A percentile compares a stretch with the other conserved stretches of the same genome.
These are phyloP conservation scores for Habroteleia sp. DNA, from an alignment of 2,888 invertebrate genomes.

Conservation along the genomic window DNA sequence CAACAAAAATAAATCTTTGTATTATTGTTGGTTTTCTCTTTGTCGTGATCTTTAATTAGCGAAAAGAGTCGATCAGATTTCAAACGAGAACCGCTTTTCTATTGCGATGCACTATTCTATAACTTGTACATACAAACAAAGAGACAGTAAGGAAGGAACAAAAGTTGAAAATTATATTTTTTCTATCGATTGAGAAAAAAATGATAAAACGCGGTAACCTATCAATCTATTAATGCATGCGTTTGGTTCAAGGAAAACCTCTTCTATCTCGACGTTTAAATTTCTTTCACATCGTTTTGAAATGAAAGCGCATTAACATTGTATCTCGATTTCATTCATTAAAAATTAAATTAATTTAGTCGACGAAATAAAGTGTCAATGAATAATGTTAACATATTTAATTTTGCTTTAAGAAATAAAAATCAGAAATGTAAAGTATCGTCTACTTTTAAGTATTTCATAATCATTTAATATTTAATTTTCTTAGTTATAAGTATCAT, in stretches of 20 bases:
- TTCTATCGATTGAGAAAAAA: slow-evolving; percentile 77
- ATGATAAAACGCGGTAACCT: slow-evolving; percentile 75
- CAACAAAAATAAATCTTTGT: slow-evolving; percentile 15
- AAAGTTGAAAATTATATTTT: slow-evolving; percentile 80
- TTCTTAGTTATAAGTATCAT: too few relatives aligned
- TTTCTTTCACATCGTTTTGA: slow-evolving; percentile 31
- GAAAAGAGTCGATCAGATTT: slow-evolving; percentile 12
- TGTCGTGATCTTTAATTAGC: not conserved
- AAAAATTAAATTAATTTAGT: slow-evolving; percentile 22
- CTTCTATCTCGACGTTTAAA: slow-evolving; percentile 56
- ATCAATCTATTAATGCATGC: slow-evolving; percentile 74
- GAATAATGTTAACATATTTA: slow-evolving; percentile 47
- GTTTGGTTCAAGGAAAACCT: slow-evolving; percentile 56
- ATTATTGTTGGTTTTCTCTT: not conserved
- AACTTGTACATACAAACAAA: slow-evolving; percentile 80
- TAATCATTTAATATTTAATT: not conserved
- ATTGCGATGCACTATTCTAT: slow-evolving; percentile 78
- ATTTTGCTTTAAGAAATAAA: slow-evolving; percentile 48
- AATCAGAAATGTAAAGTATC: slow-evolving; percentile 32
- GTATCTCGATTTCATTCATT: slow-evolving; percentile 51
- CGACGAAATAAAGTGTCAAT: slow-evolving; percentile 52
- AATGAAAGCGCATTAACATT: slow-evolving; percentile 52
- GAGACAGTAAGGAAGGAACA: slow-evolving; percentile 69
- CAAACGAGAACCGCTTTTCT: slow-evolving; percentile 70
- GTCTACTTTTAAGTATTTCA: slow-evolving; percentile 18